phyloP scores from a whole-genome alignment of 2,113 vertebrate genomes.

The Brachypteracias leptosomus region DNA sequence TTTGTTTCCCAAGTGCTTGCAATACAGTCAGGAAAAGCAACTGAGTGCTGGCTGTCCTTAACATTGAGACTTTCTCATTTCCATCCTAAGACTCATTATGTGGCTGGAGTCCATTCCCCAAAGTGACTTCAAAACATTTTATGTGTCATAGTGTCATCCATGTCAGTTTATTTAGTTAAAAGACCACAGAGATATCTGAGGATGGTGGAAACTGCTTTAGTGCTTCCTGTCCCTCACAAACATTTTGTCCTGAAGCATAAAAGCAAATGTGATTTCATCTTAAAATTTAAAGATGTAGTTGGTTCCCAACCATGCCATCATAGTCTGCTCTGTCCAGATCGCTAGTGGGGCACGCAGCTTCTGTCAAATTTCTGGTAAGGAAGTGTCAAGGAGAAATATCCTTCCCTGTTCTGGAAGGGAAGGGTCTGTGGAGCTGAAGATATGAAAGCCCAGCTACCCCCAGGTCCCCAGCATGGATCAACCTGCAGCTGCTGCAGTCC shows the following conservation, averaged over 20 bases:
- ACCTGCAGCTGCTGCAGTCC: background rate
- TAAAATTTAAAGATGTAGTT: background rate
- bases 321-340: background rate
- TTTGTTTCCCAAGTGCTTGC: conserved; percentile 20
- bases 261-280: background rate
- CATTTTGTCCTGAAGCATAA: background rate
- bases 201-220: background rate
- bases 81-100: background rate
- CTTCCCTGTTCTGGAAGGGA: fast-evolving
- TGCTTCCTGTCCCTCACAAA: background rate
- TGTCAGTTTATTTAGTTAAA: background rate
- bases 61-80: background rate
- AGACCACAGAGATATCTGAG: background rate
- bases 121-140: background rate
- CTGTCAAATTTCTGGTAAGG: background rate
- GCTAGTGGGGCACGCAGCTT: background rate
- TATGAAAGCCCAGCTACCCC: background rate
- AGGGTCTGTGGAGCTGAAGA: background rate
- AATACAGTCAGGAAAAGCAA: background rate
- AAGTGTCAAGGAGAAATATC: background rate
- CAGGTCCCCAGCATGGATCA: background rate
- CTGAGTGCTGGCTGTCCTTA: background rate
- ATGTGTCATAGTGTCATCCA: background rate
- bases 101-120: background rate
- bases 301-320: fast-evolving